These are phyloP conservation scores for Acheta domesticus DNA, from an alignment of 2,888 invertebrate species.

Conservation along the genomic window DNA sequence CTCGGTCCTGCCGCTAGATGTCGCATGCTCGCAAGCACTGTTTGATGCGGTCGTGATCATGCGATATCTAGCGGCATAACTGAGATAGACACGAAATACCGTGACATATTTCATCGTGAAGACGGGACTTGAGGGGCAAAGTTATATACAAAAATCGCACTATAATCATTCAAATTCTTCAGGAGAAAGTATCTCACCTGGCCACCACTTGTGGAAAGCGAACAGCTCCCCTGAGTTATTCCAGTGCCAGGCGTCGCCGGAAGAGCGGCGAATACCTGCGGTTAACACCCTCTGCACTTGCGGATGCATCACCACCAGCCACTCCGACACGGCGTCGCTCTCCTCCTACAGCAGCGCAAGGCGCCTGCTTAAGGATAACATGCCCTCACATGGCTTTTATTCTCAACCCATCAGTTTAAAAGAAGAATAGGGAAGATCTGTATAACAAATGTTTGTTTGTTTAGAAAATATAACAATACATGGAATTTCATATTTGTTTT, in stretches of 20 bases:
- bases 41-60: no score
- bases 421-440: not conserved
- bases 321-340: conserved; percentile 56
- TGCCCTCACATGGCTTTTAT: no score
- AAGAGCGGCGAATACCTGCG: conserved; percentile 50
- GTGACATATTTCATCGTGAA: no score
- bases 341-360: conserved; percentile 46
- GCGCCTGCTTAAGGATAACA: no score
- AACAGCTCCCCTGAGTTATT: conserved; percentile 45
- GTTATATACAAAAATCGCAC: no score
- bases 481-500: not conserved
- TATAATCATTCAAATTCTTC: no score
- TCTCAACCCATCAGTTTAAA: not conserved
- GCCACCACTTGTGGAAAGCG: conserved; percentile 53
- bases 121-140: no score
- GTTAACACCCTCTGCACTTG: conserved; percentile 48
- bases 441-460: not conserved
- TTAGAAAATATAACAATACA: not conserved
- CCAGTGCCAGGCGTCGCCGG: conserved; percentile 51
- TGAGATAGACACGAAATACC: no score
- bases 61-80: no score
- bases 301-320: conserved; percentile 47
- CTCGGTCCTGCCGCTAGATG: no score
- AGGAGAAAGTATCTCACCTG: conserved; percentile 44
- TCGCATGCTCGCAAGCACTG: no score